Evolutionary conservation across 2,797 vertebrate genomes (phyloP).

Genomic region (Huso huso): DNA sequence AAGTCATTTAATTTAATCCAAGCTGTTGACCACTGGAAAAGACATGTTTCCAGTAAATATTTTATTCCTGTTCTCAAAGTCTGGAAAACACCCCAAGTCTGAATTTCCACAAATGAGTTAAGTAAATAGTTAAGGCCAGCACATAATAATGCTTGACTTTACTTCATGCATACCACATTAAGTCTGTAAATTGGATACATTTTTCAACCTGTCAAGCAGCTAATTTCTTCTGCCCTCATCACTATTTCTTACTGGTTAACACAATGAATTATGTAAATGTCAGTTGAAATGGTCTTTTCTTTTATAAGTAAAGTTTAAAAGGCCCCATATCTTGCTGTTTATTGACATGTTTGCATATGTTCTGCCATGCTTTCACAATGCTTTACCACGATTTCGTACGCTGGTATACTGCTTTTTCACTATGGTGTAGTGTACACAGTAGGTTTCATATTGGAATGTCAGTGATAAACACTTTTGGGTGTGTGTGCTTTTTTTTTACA

Average conservation of each 20-base stretch:
- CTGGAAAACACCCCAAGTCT: neutral
- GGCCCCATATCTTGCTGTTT: too few species aligned
- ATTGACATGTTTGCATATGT: too few species aligned
- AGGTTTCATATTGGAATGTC: too few species aligned
- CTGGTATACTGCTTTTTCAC: too few species aligned
- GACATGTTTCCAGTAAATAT: neutral
- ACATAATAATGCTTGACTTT: slow-evolving; percentile 4
- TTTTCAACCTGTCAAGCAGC: neutral
- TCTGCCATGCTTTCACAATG: too few species aligned
- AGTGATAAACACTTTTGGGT: too few species aligned
- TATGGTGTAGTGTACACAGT: too few species aligned
- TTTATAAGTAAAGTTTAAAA: too few species aligned
- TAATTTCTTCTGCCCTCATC: neutral
- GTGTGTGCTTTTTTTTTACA: too few species aligned
- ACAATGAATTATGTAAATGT: too few species aligned
- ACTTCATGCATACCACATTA: neutral
- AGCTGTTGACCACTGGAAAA: neutral
- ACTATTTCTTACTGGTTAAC: neutral
- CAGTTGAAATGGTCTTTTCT: neutral
- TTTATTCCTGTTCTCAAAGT: slow-evolving; percentile 1
- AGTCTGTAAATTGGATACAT: neutral
- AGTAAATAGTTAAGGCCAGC: slow-evolving; percentile 1
- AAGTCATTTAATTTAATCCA: neutral
- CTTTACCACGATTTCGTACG: too few species aligned
- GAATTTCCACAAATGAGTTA: neutral